A percentile compares a stretch with the other conserved stretches of the same genome.
These are phyloP conservation scores for Scopus umbretta DNA, from an alignment of 2,113 vertebrate species.

Conservation along the genomic window DNA sequence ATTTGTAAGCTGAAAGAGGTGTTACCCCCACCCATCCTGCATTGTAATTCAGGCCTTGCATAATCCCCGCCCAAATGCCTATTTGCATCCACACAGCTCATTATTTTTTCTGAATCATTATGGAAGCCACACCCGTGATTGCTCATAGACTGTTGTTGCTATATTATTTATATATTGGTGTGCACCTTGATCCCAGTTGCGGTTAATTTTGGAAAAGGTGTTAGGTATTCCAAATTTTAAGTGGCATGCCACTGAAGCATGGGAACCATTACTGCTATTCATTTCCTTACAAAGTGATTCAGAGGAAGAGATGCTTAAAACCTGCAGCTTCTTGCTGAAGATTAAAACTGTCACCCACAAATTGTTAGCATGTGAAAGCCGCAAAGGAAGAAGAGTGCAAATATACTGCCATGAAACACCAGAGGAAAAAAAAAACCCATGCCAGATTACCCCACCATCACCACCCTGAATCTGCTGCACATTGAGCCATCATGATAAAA, in stretches of 20 bases:
- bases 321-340: not conserved
- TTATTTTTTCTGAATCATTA: slow-evolving; percentile 67
- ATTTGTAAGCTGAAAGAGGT: slow-evolving; percentile 17
- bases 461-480: not conserved
- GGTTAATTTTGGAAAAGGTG: slow-evolving; percentile 9
- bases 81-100: slow-evolving; percentile 57
- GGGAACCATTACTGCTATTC: slow-evolving; percentile 11
- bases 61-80: slow-evolving; percentile 63
- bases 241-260: not conserved
- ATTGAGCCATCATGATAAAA: not conserved
- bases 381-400: not conserved
- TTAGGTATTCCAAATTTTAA: not conserved
- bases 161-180: slow-evolving; percentile 32
- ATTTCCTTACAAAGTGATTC: slow-evolving; percentile 37
- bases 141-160: slow-evolving; percentile 45
- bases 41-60: slow-evolving; percentile 50
- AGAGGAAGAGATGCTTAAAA: slow-evolving; percentile 4
- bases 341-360: not conserved
- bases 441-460: not conserved
- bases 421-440: not conserved
- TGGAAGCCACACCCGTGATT: slow-evolving; percentile 48
- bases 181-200: not conserved
- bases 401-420: not conserved
- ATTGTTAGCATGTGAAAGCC: not conserved
- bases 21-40: slow-evolving; percentile 21